Evolutionary conservation across 2,888 invertebrate genomes (phyloP).

Genomic region (Stenoptilia bipunctidactyla): DNA sequence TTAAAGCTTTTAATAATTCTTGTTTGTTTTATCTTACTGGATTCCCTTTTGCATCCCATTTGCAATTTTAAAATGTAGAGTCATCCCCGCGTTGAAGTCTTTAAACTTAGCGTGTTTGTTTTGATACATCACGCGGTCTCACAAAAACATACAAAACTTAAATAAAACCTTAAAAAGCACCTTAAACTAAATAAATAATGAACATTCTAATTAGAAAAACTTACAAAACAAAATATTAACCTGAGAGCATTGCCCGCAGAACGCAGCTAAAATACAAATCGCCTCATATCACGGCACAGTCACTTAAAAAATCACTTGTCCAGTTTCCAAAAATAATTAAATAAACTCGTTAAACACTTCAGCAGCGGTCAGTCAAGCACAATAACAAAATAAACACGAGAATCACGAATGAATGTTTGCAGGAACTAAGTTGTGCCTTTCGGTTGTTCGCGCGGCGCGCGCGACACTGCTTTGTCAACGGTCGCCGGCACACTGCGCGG

Average conservation of each 20-base stretch:
- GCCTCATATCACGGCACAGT: conserved; percentile 64
- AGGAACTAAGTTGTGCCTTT: conserved; percentile 41
- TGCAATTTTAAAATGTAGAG: too few relatives aligned
- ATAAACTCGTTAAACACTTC: conserved; percentile 48
- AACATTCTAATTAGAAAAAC: conserved; percentile 35
- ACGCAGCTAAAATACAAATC: conserved; percentile 56
- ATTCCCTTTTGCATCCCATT: too few relatives aligned
- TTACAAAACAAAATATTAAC: conserved; percentile 38
- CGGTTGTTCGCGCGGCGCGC: conserved; percentile 48
- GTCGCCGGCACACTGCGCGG: conserved; percentile 68
- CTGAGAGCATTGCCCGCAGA: conserved; percentile 69
- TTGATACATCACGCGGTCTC: too few relatives aligned
- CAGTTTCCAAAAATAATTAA: conserved; percentile 43
- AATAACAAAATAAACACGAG: conserved; percentile 30
- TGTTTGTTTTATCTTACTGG: too few relatives aligned
- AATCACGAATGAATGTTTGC: conserved; percentile 18
- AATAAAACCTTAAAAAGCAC: conserved; percentile 4
- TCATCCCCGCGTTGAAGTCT: too few relatives aligned
- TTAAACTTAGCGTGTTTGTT: too few relatives aligned
- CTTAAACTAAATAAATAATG: too few relatives aligned
- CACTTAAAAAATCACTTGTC: conserved; percentile 62
- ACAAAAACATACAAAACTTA: neutral
- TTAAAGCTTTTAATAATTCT: too few relatives aligned
- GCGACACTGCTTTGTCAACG: conserved; percentile 58
- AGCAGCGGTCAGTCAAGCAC: conserved; percentile 54